Percentiles rank a stretch among this genome's conserved stretches.
These are phyloP conservation scores for Strix uralensis DNA, from an alignment of 2,113 vertebrate genomes.

Conservation along the genomic window DNA sequence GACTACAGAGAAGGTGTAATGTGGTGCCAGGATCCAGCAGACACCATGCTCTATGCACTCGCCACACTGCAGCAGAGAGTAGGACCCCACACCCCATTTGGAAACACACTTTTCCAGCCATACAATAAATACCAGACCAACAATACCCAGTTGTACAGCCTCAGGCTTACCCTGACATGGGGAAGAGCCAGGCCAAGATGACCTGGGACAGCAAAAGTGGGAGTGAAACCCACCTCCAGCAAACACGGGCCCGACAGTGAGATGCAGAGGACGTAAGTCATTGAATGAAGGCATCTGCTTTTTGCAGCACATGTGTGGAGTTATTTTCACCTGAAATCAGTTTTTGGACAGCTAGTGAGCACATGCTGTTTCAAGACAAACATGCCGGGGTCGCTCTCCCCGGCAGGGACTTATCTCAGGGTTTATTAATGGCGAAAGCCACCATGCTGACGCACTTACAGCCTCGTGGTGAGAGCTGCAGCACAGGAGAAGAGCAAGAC, in stretches of 20 bases:
- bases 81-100: background rate
- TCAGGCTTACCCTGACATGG: fast-evolving
- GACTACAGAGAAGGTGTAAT: background rate
- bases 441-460: background rate
- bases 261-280: background rate
- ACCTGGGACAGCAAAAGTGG: background rate
- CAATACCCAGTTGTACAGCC: background rate
- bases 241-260: fast-evolving
- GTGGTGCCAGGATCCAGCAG: background rate
- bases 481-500: background rate
- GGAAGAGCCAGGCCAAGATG: background rate
- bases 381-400: background rate
- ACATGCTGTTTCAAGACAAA: background rate
- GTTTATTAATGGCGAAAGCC: background rate
- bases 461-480: fast-evolving
- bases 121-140: background rate
- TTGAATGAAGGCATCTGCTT: background rate
- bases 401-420: background rate
- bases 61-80: fast-evolving
- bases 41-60: fast-evolving
- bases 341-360: background rate
- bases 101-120: background rate
- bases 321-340: constrained; percentile 40
- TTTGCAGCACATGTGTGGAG: background rate
- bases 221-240: background rate